Base-by-base conservation (phyloP, 2,888 invertebrate genomes). In the Lepetodrilus schrolli region DNA sequence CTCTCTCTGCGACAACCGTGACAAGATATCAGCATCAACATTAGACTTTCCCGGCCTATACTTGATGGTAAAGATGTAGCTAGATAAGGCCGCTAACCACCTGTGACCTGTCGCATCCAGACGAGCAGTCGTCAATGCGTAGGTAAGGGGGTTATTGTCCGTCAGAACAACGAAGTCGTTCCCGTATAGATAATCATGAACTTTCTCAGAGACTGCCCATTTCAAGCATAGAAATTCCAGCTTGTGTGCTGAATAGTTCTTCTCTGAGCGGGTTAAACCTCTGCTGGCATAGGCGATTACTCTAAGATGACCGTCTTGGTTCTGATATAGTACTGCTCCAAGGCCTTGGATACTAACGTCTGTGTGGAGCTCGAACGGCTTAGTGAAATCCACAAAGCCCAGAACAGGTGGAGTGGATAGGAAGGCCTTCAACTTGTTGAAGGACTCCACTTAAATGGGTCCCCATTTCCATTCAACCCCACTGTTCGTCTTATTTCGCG, bases 211-310 rank as follows among this genome's bases (percentile, higher is more conserved):
- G 1, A 76, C 37, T 20, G 75, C 72, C 75, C 77, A 80, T 47
- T 77, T 78, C 10, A 80, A 70, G 2, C 58, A 72, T 4, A 79
- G 49, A 70, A 72, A 79, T 71, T 78, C 75, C 30, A 77, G 30
- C 49, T 78, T 77, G 43, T 78, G 76, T 5, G 76, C 75, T 10
- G 76, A 74, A 23, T 79, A 78, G 50, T 72, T 75, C 3, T 20
- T 70, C 49, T 78, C 78, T 17, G 75, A 65, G 51, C 72, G 74
- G n/a, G 23, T 50, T 8, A 80, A 21, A 10, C 74, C 51, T 66
- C 73, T 72, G 66, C 75, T 75, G 10, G 78, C 80, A 76, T 78
- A 79, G 4, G 76, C 73, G 13, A 78, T 78, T 7, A 76, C 76
- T 17, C 48, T 1, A 37, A 71, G 70, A 26, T 70, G 13, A 8